Evolutionary conservation across 1,140 invertebrate genomes (phyloP), one percentile per base, ranked within the genome.

Genomic region (Campodea augens): DNA sequence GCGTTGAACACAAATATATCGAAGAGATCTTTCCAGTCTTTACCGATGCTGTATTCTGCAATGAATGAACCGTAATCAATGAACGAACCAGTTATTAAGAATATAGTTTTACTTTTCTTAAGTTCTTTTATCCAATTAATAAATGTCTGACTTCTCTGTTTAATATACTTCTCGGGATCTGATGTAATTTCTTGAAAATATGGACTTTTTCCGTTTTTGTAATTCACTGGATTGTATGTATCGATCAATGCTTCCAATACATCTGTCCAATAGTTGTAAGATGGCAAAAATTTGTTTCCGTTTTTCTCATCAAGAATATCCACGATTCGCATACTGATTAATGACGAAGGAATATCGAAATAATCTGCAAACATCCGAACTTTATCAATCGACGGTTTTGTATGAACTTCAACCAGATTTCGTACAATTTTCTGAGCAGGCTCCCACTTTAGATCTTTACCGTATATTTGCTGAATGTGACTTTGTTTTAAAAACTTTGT

Each of bases 81-180:
- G 56, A 79, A 70, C 0, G 82, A 82, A 10, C 79, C 79, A 20
- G 81, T 85, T n/a, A 86, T 64, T 4, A 87, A 59, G 58, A 81
- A 84, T 10, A 72, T 62, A 43, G 69, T 66, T 46, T 74, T 75
- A 5, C 68, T 63, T 41, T 69, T 59, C 43, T 67, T 64, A 10
- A 77, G 43, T 23, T 69, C 55, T 46, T 60, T 57, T 1, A 87
- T 61, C 81, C 81, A 85, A 1, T 68, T 53, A 7, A 77, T 62
- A 2, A 79, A 64, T 25, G 68, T 59, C 2, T 56, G 41, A 46
- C 67, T 70, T 51, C 76, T 75, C 52, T 65, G 67, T 5, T 74
- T 63, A 10, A 81, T 62, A 58, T 75, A 86, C 50, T 72, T 69
- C 1, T 67, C 59, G 1, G 78, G 75, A 48, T 78, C 57, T 1